Percentiles rank a stretch among this genome's conserved stretches.
Conservation (phyloP, 2,888 invertebrate genomes). For the Drosophila mayaguana region DNA sequence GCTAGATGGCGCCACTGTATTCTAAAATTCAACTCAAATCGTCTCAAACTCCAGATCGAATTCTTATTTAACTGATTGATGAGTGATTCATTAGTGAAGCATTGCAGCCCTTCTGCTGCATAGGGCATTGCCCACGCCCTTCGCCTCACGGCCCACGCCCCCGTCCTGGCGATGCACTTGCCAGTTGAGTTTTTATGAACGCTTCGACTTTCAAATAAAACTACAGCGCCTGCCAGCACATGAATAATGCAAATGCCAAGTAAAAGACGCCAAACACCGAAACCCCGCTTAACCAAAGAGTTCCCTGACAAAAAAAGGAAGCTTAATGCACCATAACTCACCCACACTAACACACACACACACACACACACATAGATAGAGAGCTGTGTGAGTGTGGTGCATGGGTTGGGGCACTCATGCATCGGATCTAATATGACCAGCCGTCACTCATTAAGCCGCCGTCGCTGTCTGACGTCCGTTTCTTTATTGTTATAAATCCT, state of each 20-base stretch:
- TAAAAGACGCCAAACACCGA: conserved; percentile 40
- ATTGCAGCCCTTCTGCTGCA: conserved; percentile 2
- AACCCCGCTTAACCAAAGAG: conserved; percentile 15
- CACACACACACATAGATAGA: conserved; percentile 21
- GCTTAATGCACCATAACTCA: conserved; percentile 74
- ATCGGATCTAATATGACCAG: conserved; percentile 75
- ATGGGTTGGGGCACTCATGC: conserved; percentile 31
- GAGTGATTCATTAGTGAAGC: conserved; percentile 10
- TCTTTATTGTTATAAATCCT: conserved; percentile 47
- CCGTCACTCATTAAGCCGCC: conserved; percentile 77
- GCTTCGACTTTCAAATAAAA: conserved; percentile 72
- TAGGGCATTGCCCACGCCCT: conserved; percentile 41
- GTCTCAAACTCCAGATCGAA: not conserved
- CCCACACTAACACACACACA: too few relatives aligned
- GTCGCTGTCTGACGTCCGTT: conserved; percentile 53
- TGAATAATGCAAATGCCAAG: conserved; percentile 74
- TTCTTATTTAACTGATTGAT: not conserved
- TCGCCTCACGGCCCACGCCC: not conserved
- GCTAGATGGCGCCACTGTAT: not conserved
- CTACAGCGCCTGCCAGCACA: conserved; percentile 63
- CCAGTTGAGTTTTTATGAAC: conserved; percentile 70
- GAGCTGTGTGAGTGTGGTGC: not conserved
- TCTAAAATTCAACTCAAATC: not conserved
- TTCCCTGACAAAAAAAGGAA: conserved; percentile 12
- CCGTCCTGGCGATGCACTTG: conserved; percentile 61